Base-by-base conservation (phyloP, 2,113 vertebrate species). In the Caranx ignobilis region DNA sequence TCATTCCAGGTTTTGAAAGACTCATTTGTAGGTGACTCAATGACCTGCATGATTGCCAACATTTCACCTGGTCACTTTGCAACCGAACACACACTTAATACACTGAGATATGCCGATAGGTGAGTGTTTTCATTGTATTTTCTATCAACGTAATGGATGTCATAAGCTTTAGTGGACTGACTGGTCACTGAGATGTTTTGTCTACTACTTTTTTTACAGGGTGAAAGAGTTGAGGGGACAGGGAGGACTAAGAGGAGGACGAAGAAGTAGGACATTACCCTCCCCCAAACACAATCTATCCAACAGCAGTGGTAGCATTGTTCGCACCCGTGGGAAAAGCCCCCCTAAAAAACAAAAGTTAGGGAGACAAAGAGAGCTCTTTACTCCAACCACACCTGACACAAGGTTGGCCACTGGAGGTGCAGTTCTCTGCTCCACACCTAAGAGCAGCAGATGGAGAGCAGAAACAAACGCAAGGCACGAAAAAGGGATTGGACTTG, bases 31-130 rank as follows among this genome's bases (percentile, higher is more conserved):
- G 97, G 97, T 52, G 95, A 97, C 87, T 97, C 97, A 59, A 96
- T 96, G 95, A 97, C 96, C 0, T 98, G 97, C 79, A 98, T 98
- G 97, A 98, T 98, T 32, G 97, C 97, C 63, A 98, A 97, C 66
- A 94, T 98, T 66, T 98, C 97, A 35, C 97, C 97, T 0, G 96
- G 96, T 84, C 94, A 96, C 19, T 2, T 94, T 19, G 95, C 97
- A 79, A 96, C 96, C 0, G 97, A 98, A 81, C 96, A 97, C 79
- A 97, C 97, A 5, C 93, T 98, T 48, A 98, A 98, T 78, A 97
- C 97, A 2, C 91, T 98, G 71, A 95, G 96, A 74, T 98, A 98
- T 43, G 97, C 97, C n/a, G 96, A 98, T 85, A 95, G 97, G 96
- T 97, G 87, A 93, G 96, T 80, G 26, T 62, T 68, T n/a, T 73